Conservation (phyloP, 2,888 invertebrate genomes). For the Rhagonycha fulva region DNA sequence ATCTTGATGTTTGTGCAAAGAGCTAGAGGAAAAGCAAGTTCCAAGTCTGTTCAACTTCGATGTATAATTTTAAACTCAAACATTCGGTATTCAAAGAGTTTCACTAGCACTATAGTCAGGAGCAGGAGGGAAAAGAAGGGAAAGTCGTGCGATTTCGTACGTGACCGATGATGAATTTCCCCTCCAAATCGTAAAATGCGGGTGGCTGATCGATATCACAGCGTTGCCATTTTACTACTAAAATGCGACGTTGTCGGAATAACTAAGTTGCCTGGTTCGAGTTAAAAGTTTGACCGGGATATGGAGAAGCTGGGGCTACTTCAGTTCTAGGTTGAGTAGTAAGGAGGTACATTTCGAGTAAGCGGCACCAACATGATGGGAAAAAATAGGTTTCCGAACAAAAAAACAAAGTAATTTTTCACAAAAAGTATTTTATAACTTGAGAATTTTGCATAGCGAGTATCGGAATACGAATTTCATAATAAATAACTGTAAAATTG, state of each 20-base stretch:
- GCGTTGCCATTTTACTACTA: constrained; percentile 32
- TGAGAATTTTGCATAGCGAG: neutral
- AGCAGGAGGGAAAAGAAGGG: constrained; percentile 11
- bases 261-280: constrained; percentile 13
- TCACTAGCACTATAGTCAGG: constrained; percentile 12
- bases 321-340: constrained; percentile 37
- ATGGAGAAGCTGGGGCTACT: constrained; percentile 36
- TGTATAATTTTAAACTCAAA: constrained; percentile 27
- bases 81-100: constrained; percentile 25
- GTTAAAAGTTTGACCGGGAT: constrained; percentile 36
- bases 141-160: constrained; percentile 33
- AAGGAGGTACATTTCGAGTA: constrained; percentile 21
- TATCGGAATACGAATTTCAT: neutral
- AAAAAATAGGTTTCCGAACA: neutral
- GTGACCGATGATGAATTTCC: constrained; percentile 34
- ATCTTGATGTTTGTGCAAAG: neutral
- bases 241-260: constrained; percentile 17
- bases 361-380: constrained; percentile 30
- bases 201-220: constrained; percentile 41
- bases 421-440: neutral
- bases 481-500: neutral
- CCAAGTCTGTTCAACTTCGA: constrained; percentile 15
- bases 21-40: constrained; percentile 9
- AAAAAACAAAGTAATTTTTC: neutral
- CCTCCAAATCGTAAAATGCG: constrained; percentile 37